These are phyloP conservation scores for Meloidogyne hapla DNA, from an alignment of 1,140 invertebrate species.

Conservation along the genomic window DNA sequence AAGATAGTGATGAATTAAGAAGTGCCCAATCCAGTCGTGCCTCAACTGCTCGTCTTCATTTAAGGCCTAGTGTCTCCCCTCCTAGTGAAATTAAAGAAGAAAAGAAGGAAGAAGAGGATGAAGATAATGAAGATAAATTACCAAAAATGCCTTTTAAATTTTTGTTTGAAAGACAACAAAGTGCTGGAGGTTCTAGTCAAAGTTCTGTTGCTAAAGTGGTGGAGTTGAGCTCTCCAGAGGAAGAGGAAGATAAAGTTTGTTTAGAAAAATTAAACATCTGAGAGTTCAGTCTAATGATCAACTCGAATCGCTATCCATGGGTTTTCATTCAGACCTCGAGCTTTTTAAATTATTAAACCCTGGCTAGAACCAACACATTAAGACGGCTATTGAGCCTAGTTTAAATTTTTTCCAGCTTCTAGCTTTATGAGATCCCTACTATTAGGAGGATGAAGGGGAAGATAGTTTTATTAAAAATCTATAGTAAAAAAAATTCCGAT, in stretches of 20 bases:
- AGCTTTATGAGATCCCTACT: no score
- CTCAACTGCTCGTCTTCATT: constrained; percentile 26
- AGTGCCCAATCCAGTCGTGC: constrained; percentile 36
- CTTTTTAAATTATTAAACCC: no score
- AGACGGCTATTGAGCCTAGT: no score
- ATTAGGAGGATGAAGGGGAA: no score
- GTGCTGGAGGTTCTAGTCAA: background rate
- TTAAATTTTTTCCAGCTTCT: no score
- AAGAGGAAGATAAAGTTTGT: background rate
- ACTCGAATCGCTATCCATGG: no score
- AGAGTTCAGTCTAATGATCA: no score
- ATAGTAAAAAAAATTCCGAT: no score
- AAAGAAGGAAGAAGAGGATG: background rate
- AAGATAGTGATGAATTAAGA: constrained; percentile 46
- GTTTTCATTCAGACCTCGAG: no score
- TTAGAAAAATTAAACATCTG: background rate
- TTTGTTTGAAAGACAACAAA: constrained; percentile 18
- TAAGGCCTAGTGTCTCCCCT: background rate
- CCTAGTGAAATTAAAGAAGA: constrained; percentile 20
- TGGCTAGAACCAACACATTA: no score
- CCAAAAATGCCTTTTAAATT: constrained; percentile 2
- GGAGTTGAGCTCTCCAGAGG: constrained; percentile 10
- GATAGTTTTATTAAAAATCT: no score
- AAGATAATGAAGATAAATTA: background rate
- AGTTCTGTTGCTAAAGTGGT: constrained; percentile 9